Conservation (phyloP, 2,113 vertebrate genomes). For the Neolamprologus longior region DNA sequence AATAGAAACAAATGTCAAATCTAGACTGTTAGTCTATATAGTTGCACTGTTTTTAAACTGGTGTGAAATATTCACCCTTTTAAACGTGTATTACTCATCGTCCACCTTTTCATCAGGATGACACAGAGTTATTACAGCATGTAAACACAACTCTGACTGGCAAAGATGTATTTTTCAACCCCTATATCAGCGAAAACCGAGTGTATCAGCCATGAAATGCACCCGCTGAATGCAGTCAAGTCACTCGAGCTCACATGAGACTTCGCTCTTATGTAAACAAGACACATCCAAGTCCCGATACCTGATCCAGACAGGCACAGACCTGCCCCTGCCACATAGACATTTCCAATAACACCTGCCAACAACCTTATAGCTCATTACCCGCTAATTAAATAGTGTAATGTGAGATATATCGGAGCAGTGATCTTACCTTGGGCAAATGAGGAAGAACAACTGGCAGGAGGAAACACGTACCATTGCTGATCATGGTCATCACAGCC, state of each 20-base stretch:
- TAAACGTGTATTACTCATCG: background rate
- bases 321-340: background rate
- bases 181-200: background rate
- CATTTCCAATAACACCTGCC: background rate
- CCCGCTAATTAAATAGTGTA: background rate
- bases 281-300: background rate
- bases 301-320: background rate
- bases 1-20: background rate
- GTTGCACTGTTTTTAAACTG: background rate
- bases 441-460: background rate
- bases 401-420: background rate
- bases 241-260: background rate
- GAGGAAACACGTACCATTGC: background rate
- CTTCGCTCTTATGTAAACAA: background rate
- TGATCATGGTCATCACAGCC: background rate
- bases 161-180: background rate
- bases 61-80: background rate
- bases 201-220: background rate
- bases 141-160: background rate
- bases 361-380: background rate
- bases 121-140: background rate
- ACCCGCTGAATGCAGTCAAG: background rate
- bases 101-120: background rate
- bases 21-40: background rate
- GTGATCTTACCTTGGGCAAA: conserved; percentile 23